Base-by-base conservation (phyloP, 2,113 vertebrate species). In the Oncorhynchus nerka region DNA sequence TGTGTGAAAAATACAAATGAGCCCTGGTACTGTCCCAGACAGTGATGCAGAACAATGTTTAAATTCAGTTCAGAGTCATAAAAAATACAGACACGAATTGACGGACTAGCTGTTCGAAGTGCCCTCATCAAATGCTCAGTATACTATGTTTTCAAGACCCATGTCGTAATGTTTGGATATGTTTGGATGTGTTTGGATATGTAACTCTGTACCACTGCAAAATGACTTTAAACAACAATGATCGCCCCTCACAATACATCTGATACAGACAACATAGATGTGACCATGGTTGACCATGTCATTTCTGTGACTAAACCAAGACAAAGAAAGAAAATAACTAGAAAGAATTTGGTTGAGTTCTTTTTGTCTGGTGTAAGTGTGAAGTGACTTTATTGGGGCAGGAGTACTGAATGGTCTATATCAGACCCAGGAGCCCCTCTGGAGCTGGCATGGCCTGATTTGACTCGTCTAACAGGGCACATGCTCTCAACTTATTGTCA, bases 401-500 rank as follows among this genome's bases (percentile, higher is more conserved):
- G 9, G n/a, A 70, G 55, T 66, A 51, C 34, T 65, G 11, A 49
- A 26, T 2, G 19, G 4, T 22, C 22, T 28, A 28, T 49, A 19
- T 66, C 72, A 72, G 3, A n/a, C 34, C 26, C 71, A 66, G 55
- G 28, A 24, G 73, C 76, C 49, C 71, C 69, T 76, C 76, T 68
- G 49, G 22, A 57, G 2, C 80, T 75, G 83, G 76, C 79, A 65
- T 45, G 30, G 71, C 59, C 78, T 48, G 51, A 39, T 80, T 71
- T 77, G 68, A 69, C 71, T 75, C 70, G 70, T 73, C 84, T 79
- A 76, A 84, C 80, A 84, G 82, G 82, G 82, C 87, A 86, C 83
- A 81, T 73, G 76, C 81, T 85, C 81, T 86, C 79, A 69, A 26
- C 28, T 22, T 61, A 7, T 32, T 79, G 1, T 30, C 83, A 79